These are phyloP conservation scores for Spodoptera frugiperda DNA, from an alignment of 1,140 invertebrate genomes.

Conservation along the genomic window DNA sequence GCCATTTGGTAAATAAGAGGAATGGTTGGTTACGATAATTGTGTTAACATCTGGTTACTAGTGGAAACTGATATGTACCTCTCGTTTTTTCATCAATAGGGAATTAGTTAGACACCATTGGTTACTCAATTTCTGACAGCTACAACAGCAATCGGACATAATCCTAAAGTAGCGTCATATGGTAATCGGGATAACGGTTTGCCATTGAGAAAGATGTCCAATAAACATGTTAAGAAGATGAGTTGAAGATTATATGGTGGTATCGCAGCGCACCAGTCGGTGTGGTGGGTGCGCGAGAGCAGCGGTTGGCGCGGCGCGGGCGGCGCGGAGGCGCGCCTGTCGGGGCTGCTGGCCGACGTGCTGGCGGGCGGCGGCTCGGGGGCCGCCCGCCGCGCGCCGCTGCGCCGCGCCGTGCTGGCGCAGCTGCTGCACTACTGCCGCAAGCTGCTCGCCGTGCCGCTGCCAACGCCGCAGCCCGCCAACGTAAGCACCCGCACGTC, in stretches of 20 bases:
- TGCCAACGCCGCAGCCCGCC: constrained; percentile 70
- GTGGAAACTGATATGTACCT: too few relatives aligned
- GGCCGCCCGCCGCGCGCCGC: constrained; percentile 66
- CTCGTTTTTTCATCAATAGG: too few relatives aligned
- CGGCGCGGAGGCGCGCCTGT: constrained; percentile 68
- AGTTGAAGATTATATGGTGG: neutral
- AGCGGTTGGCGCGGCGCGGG: constrained; percentile 63
- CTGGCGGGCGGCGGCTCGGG: constrained; percentile 64
- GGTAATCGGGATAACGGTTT: too few relatives aligned
- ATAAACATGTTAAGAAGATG: neutral
- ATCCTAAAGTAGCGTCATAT: too few relatives aligned
- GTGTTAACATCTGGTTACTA: too few relatives aligned
- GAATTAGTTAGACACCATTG: too few relatives aligned
- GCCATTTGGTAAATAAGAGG: too few relatives aligned
- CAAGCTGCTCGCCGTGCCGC: constrained; percentile 90
- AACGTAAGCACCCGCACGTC: too few relatives aligned
- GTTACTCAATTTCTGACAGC: too few relatives aligned
- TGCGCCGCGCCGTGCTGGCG: constrained; percentile 77
- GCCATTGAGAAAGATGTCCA: too few relatives aligned
- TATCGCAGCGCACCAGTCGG: constrained; percentile 65
- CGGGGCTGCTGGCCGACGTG: constrained; percentile 77
- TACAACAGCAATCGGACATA: too few relatives aligned
- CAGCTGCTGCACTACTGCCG: constrained; percentile 80
- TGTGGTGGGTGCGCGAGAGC: constrained; percentile 72
- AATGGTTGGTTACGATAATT: too few relatives aligned